A percentile compares a stretch with the other conserved stretches of the same genome.
phyloP scores from a whole-genome alignment of 2,888 invertebrate species.

The Lordiphosa andalusiaca region DNA sequence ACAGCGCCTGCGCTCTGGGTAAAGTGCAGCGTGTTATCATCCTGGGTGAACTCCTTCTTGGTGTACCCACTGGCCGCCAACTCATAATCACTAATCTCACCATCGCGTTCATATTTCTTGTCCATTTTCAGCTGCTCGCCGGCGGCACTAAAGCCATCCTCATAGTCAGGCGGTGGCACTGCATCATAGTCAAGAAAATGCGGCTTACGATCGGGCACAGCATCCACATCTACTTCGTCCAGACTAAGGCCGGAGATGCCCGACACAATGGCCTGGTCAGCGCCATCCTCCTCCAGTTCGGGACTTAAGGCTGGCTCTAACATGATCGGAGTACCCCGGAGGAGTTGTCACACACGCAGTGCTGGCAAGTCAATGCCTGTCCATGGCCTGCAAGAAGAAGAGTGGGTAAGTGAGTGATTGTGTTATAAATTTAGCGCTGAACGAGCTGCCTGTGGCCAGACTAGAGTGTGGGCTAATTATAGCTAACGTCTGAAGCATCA shows the following conservation, averaged over 20 bases:
- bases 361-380: slow-evolving; percentile 38
- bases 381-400: slow-evolving; percentile 49
- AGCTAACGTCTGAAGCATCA: slow-evolving; percentile 24
- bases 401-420: background rate
- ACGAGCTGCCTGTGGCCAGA: background rate
- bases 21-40: slow-evolving; percentile 75
- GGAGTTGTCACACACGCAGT: slow-evolving; percentile 12
- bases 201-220: slow-evolving; percentile 81
- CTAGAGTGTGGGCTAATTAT: slow-evolving; percentile 43
- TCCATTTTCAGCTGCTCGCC: slow-evolving; percentile 79
- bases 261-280: slow-evolving; percentile 23
- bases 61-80: slow-evolving; percentile 80
- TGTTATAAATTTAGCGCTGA: slow-evolving; percentile 29
- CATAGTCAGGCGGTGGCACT: slow-evolving; percentile 82
- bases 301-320: slow-evolving; percentile 52
- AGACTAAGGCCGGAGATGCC: slow-evolving; percentile 51
- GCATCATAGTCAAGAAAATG: slow-evolving; percentile 85
- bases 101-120: slow-evolving; percentile 79
- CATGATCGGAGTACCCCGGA: slow-evolving; percentile 37
- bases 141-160: slow-evolving; percentile 61
- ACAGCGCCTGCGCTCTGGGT: slow-evolving; percentile 30
- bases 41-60: slow-evolving; percentile 79
- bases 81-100: slow-evolving; percentile 80
- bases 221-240: slow-evolving; percentile 72
- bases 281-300: slow-evolving; percentile 45